Conservation (phyloP, 2,797 vertebrate genomes). For the Enteromius treurensis region DNA sequence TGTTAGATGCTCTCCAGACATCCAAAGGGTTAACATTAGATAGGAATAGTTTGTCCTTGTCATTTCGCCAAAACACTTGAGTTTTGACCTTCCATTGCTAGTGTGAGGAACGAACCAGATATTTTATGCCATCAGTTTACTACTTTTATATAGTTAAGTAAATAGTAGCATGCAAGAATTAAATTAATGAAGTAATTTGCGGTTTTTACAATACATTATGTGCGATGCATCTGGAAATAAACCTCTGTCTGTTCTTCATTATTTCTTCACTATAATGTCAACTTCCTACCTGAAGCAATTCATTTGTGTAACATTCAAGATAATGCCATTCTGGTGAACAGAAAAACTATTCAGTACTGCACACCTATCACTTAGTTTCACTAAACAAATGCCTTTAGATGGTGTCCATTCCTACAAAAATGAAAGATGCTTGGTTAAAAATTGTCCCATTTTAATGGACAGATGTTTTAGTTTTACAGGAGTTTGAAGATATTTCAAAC, state of each 20-base stretch:
- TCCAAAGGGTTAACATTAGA: conserved; percentile 2
- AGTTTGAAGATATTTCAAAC: neutral
- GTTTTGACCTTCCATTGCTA: neutral
- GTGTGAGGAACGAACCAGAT: neutral
- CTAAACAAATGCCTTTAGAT: neutral
- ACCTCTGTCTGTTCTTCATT: neutral
- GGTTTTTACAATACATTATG: conserved; percentile 2
- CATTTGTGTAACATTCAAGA: neutral
- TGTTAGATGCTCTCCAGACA: conserved; percentile 23
- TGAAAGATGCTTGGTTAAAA: neutral
- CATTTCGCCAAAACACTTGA: neutral
- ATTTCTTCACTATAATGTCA: neutral
- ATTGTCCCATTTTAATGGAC: conserved; percentile 19
- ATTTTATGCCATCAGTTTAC: neutral
- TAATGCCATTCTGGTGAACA: neutral
- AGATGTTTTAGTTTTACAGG: neutral
- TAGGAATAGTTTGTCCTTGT: neutral
- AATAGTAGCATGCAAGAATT: conserved; percentile 2
- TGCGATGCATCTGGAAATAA: neutral
- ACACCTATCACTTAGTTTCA: neutral
- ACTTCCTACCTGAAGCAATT: neutral
- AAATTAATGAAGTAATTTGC: neutral
- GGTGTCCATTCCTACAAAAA: neutral
- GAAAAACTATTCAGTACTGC: neutral
- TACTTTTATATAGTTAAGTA: neutral